Percentiles rank a stretch among this genome's conserved stretches.
Conservation (phyloP, 2,113 vertebrate species). For the Campylomormyrus numenius region DNA sequence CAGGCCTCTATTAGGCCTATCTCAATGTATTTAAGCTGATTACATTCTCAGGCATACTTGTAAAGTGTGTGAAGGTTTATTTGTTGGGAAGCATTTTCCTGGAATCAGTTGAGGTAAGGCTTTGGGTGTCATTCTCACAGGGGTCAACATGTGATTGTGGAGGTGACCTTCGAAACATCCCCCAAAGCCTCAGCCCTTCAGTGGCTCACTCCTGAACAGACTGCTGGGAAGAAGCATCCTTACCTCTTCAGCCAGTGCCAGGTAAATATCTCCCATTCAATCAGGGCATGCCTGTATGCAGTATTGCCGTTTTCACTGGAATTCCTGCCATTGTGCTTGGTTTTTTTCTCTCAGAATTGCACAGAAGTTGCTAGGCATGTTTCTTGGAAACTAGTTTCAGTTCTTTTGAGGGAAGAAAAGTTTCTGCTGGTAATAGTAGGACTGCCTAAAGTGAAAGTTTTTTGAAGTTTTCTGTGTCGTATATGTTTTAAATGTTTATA, state of each 20-base stretch:
- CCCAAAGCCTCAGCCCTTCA: slow-evolving; percentile 83
- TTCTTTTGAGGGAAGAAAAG: background rate
- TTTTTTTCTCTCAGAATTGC: background rate
- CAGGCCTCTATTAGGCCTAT: background rate
- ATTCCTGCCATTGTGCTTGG: background rate
- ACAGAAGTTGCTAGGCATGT: background rate
- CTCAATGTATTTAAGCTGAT: background rate
- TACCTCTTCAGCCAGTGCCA: slow-evolving; percentile 97
- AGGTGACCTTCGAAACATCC: slow-evolving; percentile 85
- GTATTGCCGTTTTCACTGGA: background rate
- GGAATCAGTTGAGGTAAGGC: background rate
- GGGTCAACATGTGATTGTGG: slow-evolving; percentile 84
- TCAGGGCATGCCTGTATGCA: background rate
- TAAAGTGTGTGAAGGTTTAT: background rate
- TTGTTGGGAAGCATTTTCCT: background rate
- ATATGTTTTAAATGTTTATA: background rate
- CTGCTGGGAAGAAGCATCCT: slow-evolving; percentile 82
- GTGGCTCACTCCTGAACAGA: slow-evolving; percentile 91
- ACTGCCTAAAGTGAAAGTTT: background rate
- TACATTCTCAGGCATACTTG: background rate
- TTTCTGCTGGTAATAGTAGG: background rate
- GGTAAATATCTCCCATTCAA: slow-evolving; percentile 46
- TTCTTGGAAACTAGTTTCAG: background rate
- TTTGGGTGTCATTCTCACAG: slow-evolving; percentile 47
- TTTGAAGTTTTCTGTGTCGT: background rate